Evolutionary conservation across 2,113 vertebrate genomes (phyloP), one percentile per base, ranked within the genome.

Genomic region (Gallinago jamesoni): DNA sequence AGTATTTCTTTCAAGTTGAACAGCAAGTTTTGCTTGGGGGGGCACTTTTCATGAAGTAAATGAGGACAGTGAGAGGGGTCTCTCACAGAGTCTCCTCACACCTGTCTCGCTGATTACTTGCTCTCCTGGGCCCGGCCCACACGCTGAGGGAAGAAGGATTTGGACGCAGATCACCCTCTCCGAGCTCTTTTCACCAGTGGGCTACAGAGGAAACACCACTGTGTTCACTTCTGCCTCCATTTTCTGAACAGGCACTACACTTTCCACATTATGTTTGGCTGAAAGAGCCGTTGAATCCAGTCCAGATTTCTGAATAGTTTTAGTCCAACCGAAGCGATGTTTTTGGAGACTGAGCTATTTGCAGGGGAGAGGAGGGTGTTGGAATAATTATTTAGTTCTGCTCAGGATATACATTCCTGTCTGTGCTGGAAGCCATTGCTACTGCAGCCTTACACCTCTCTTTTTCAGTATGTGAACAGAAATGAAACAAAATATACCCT

Each of bases 401-500:
- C 53, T 89, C 41, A 80, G 62, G 35, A 85, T 41, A 91, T 28
- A 87, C n/a, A 76, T 85, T 70, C 62, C 72, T 89, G 69, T 67
- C 80, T 82, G 23, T 74, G 67, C 67, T 90, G 74, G 80, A 93
- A 93, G 47, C 39, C 68, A 68, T 87, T 60, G 83, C 73, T 95
- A 76, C 75, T 66, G 50, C 68, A 95, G 53, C 30, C 63, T 74
- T 76, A 52, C 5, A 7, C 27, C 41, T 83, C 37, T 89, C 23
- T 90, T 57, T 96, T 94, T 68, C 89, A 98, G 97, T 97, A 97
- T 35, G 92, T 97, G 77, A 97, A 98, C 2, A 97, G 90, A 90
- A 97, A 97, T 76, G 97, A 98, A 94, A 98, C 97, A 63, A 96
- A 90, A 82, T 97, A 97, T 24, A 91, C 83, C 18, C 97, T 98